Evolutionary conservation across 2,113 vertebrate species (phyloP).

Genomic region (Shinisaurus crocodilurus): DNA sequence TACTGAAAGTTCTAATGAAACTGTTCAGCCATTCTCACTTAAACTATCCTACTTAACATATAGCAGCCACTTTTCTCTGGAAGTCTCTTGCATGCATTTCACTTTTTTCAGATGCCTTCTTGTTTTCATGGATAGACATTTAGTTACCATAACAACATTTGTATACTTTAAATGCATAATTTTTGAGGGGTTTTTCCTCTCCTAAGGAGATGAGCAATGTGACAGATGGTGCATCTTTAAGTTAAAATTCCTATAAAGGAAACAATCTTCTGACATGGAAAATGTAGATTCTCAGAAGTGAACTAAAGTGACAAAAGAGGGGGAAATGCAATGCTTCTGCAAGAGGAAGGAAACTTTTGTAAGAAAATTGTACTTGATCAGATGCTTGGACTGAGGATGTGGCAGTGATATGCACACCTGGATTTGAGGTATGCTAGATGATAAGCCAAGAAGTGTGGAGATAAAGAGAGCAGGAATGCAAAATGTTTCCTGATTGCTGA

Average conservation of each 20-base stretch:
- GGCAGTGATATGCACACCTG: not conserved
- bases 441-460: not conserved
- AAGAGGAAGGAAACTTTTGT: constrained; percentile 14
- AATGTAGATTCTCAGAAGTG: no score
- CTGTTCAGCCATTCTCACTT: not conserved
- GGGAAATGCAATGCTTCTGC: no score
- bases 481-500: not conserved
- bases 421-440: not conserved
- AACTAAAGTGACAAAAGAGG: no score
- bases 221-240: constrained; percentile 19
- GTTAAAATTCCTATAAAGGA: constrained; percentile 34
- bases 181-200: not conserved
- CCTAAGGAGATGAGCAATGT: constrained; percentile 1
- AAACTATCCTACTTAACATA: not conserved
- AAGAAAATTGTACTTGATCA: not conserved
- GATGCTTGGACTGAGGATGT: not conserved
- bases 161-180: constrained; percentile 34
- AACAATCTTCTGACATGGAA: constrained; percentile 33
- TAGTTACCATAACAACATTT: constrained; percentile 64
- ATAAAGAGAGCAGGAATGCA: not conserved
- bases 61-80: not conserved
- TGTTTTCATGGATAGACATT: constrained; percentile 39
- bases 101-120: not conserved
- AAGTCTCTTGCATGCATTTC: not conserved
- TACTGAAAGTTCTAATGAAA: not conserved